Evolutionary conservation across 2,113 vertebrate species (phyloP).

Genomic region (Syngnathoides biaculeatus): DNA sequence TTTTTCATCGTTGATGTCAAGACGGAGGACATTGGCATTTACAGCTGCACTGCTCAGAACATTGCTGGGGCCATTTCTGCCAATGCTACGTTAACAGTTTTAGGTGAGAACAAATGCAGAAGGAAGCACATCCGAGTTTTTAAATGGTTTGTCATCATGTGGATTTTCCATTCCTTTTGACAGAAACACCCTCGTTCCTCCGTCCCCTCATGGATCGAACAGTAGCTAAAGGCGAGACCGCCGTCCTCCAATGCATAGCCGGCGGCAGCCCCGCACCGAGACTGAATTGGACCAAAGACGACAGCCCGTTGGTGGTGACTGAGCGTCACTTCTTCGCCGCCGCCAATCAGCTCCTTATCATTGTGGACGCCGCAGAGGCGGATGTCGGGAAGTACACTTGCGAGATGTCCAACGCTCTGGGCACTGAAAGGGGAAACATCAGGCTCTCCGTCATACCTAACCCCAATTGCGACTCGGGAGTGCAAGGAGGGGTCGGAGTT

Average conservation of each 20-base stretch:
- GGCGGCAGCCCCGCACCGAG: conserved; percentile 87
- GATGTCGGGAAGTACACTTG: conserved; percentile 93
- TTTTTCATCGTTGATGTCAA: conserved; percentile 96
- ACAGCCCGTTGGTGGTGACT: conserved; percentile 83
- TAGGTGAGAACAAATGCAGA: conserved; percentile 73
- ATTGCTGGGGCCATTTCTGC: conserved; percentile 89
- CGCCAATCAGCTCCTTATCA: conserved; percentile 91
- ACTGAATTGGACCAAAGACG: conserved; percentile 96
- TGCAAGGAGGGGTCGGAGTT: conserved; percentile 60
- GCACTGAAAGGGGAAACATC: conserved; percentile 87
- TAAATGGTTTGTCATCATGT: not conserved
- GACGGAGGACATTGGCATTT: conserved; percentile 88
- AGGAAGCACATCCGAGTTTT: not conserved
- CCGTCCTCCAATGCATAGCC: conserved; percentile 93
- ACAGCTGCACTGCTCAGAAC: conserved; percentile 97
- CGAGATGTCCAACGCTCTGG: conserved; percentile 93
- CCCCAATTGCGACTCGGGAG: conserved; percentile 88
- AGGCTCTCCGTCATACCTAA: conserved; percentile 84
- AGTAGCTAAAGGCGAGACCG: conserved; percentile 89
- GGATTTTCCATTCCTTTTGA: not conserved
- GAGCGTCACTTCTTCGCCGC: conserved; percentile 97
- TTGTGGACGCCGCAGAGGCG: conserved; percentile 85
- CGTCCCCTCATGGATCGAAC: conserved; percentile 87
- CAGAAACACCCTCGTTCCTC: conserved; percentile 93
- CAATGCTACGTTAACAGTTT: conserved; percentile 89